These are phyloP conservation scores for Microctonus brassicae DNA, from an alignment of 2,888 invertebrate species.

Conservation along the genomic window DNA sequence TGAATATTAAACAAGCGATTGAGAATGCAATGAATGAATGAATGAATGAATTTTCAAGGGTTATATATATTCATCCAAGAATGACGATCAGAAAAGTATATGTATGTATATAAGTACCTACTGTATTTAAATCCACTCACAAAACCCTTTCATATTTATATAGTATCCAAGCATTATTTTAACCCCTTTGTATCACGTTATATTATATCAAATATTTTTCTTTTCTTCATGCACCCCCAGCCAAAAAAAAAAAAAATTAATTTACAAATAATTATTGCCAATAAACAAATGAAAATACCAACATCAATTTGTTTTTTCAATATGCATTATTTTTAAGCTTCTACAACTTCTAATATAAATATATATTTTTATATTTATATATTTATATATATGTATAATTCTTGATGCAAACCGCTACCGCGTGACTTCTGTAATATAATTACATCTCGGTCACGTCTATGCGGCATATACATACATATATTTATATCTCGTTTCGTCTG, in stretches of 20 bases:
- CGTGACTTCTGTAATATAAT: background rate
- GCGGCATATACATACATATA: no score
- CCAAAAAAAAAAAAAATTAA: no score
- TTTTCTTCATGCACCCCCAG: no score
- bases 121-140: background rate
- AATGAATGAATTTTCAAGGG: slow-evolving; percentile 20
- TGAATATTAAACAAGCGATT: slow-evolving; percentile 56
- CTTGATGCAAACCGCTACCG: background rate
- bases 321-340: no score
- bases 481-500: background rate
- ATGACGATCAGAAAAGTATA: background rate
- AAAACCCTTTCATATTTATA: background rate
- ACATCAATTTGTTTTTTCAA: no score
- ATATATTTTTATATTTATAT: no score
- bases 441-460: background rate
- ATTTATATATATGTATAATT: no score
- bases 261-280: no score
- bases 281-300: no score
- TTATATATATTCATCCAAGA: background rate
- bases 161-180: background rate
- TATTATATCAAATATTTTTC: no score
- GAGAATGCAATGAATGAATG: slow-evolving; percentile 13
- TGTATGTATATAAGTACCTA: background rate
- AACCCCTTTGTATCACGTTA: background rate
- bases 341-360: no score